Evolutionary conservation across 2,113 vertebrate species (phyloP), one percentile per base, ranked within the genome.

Genomic region (Scopus umbretta): DNA sequence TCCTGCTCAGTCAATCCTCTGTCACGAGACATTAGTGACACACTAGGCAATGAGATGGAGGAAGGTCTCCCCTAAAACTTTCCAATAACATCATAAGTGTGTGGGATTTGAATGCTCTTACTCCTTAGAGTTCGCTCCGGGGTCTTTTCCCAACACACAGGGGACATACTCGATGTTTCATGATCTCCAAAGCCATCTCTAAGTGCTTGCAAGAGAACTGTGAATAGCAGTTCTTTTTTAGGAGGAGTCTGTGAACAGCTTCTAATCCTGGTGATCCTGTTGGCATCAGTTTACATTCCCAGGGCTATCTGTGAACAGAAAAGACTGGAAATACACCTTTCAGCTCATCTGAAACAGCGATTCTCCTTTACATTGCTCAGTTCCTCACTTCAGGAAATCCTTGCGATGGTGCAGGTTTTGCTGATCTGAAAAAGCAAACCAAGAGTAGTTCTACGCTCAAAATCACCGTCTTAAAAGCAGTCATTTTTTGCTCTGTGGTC

Each of bases 241-340:
- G 58, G 59, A 90, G 63, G 25, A 80, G 90, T 29, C 59, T 88
- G 74, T 47, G 86, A 97, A 85, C 40, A 66, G 66, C 59, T 95
- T 91, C 83, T 89, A 96, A 96, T 87, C 80, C 65, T 91, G 72
- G 86, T 74, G 88, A 91, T 80, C 92, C 84, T 87, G 73, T 92
- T 92, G 92, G 70, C 78, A 94, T 87, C 78, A 88, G 80, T 96
- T 87, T 95, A 62, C 84, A 59, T 73, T 95, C 47, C 63, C 62
- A 88, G 65, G 67, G 86, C 84, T 90, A 43, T 85, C 66, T 85
- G 78, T 72, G 88, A 96, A 92, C 43, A 82, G 62, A 82, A 68
- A 58, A 72, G 80, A 59, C 76, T 92, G 81, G 73, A 89, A 96
- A 90, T 27, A 89, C 14, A 92, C 80, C 81, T 94, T 94, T 82